Conservation (phyloP, 2,888 invertebrate species). For the Seira sanloemensis region DNA sequence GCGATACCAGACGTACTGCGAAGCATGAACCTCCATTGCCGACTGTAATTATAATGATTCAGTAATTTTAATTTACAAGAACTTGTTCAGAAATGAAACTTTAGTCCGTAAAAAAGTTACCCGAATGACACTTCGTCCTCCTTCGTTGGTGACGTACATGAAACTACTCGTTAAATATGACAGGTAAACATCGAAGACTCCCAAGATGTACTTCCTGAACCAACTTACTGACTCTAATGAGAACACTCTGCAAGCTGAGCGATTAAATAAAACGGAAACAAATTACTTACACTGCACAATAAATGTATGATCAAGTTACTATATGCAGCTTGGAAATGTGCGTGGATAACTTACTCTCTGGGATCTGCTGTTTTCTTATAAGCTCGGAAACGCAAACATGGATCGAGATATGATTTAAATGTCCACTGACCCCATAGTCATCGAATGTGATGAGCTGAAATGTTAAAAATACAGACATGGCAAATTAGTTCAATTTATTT, state of each 20-base stretch:
- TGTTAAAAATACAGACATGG: too few species aligned
- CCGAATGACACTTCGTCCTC: constrained; percentile 59
- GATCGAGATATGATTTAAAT: constrained; percentile 92
- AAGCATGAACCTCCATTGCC: constrained; percentile 90
- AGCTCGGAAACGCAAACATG: constrained; percentile 88
- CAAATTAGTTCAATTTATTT: too few species aligned
- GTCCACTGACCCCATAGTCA: constrained; percentile 92
- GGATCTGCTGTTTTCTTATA: constrained; percentile 77
- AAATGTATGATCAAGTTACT: too few species aligned
- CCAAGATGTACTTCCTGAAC: constrained; percentile 88
- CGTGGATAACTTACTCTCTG: constrained; percentile 74
- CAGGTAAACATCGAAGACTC: constrained; percentile 87
- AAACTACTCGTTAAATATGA: constrained; percentile 79
- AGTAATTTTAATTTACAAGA: background rate
- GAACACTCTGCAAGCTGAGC: constrained; percentile 90
- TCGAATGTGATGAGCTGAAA: constrained; percentile 94
- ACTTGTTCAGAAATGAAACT: background rate
- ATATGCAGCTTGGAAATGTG: too few species aligned
- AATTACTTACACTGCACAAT: too few species aligned
- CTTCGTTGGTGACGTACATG: constrained; percentile 63
- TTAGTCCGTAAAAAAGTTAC: constrained; percentile 51
- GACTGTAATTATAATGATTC: constrained; percentile 78
- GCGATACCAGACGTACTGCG: constrained; percentile 98
- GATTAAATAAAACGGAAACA: background rate
- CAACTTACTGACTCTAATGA: constrained; percentile 90